phyloP scores from a whole-genome alignment of 2,113 vertebrate species.

The Oxyura jamaicensis region DNA sequence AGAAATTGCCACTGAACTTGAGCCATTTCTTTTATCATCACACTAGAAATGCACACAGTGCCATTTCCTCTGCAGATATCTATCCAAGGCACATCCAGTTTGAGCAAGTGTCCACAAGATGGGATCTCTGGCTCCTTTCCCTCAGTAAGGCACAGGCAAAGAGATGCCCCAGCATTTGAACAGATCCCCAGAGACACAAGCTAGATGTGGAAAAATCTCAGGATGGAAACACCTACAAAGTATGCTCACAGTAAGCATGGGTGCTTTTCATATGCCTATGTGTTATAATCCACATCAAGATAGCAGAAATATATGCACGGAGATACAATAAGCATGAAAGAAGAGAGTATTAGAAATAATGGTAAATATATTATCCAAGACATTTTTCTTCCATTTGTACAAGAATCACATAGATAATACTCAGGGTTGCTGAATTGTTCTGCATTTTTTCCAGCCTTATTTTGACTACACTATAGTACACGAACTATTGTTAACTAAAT shows the following conservation, averaged over 20 bases:
- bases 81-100: not conserved
- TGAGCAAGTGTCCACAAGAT: not conserved
- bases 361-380: not conserved
- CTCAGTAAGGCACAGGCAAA: not conserved
- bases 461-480: not conserved
- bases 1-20: not conserved
- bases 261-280: not conserved
- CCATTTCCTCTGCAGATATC: not conserved
- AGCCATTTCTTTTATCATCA: not conserved
- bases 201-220: not conserved
- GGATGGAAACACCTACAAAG: accelerated
- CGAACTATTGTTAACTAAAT: not conserved
- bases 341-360: not conserved
- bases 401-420: not conserved
- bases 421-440: not conserved
- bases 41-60: not conserved
- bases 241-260: accelerated
- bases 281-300: not conserved
- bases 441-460: not conserved
- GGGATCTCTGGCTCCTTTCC: not conserved
- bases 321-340: not conserved
- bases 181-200: not conserved
- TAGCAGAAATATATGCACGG: not conserved
- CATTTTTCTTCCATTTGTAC: not conserved
- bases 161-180: accelerated